Evolutionary conservation across 2,113 vertebrate genomes (phyloP).

Genomic region (Cyprinus carpio): DNA sequence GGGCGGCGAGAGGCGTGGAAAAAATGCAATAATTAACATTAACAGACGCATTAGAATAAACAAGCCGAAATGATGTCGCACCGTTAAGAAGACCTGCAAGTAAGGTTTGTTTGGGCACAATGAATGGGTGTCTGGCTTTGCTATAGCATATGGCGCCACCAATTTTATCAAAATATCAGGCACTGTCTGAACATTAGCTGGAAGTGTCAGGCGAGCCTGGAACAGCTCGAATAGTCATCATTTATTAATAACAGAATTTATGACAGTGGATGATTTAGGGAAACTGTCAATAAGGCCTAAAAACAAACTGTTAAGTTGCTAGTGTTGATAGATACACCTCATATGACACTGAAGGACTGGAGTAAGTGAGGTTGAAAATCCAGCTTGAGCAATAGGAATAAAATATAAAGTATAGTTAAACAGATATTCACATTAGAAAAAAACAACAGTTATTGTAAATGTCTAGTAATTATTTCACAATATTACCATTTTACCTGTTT

Average conservation of each 20-base stretch:
- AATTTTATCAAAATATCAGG: conserved; percentile 94
- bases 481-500: no score
- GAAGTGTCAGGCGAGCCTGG: conserved; percentile 82
- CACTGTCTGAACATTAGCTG: conserved; percentile 81
- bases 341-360: no score
- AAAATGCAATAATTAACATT: conserved; percentile 98
- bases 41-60: conserved; percentile 99
- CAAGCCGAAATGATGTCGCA: conserved; percentile 96
- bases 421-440: no score
- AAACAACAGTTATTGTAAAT: no score
- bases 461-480: no score
- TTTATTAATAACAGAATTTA: conserved; percentile 72
- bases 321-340: background rate
- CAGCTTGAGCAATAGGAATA: no score
- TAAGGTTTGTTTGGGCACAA: conserved; percentile 90
- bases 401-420: no score
- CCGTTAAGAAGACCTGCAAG: conserved; percentile 96
- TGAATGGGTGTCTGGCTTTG: conserved; percentile 87
- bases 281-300: conserved; percentile 73
- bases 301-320: conserved; percentile 50
- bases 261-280: conserved; percentile 62
- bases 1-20: conserved; percentile 83
- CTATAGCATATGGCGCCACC: conserved; percentile 97
- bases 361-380: no score
- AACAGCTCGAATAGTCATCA: conserved; percentile 70